Evolutionary conservation across 2,113 vertebrate genomes (phyloP), one percentile per base, ranked within the genome.

Genomic region (Gadus chalcogrammus): DNA sequence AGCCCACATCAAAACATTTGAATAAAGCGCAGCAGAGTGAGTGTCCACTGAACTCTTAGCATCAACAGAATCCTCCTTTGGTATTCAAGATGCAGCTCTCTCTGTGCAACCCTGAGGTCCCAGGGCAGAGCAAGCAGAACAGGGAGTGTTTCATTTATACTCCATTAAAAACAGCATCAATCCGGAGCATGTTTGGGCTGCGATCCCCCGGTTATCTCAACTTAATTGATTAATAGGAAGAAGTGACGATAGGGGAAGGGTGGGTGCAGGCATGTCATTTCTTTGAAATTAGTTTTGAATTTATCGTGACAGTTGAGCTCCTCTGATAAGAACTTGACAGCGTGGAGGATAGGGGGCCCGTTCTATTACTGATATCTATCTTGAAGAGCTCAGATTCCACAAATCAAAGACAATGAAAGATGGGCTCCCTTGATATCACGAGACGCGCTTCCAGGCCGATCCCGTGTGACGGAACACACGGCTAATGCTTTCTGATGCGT

Each of bases 151-250:
- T 9, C 42, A 48, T 48, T 48, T 48, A 48, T 13, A 48, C 42
- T 48, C 42, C 42, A 48, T 48, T 48, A 48, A 48, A 48, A 48
- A 13, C 42, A 48, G 42, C 42, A 48, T 48, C 8, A 48, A 48
- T 48, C 9, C 11, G 2, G 2, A 48, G 42, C 42, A 48, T 13
- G 42, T 13, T 48, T 48, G 42, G 42, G 9, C 42, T 48, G 2
- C 12, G 42, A 48, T 48, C 42, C 42, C 42, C 42, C 9, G 42
- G 42, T 48, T 48, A 48, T 48, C 42, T 48, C 42, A 48, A 74
- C 88, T 85, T 91, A 71, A 89, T 86, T 87, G 90, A 68, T 86
- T 88, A 84, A 89, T 88, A 89, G 88, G 78, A 84, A 20, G n/a
- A 61, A 22, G 59, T 61, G 89, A 88, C 85, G 88, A 82, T 83